A percentile compares a stretch with the other conserved stretches of the same genome.
These are phyloP conservation scores for Hydrolagus colliei DNA, from an alignment of 2,797 vertebrate species.

Conservation along the genomic window DNA sequence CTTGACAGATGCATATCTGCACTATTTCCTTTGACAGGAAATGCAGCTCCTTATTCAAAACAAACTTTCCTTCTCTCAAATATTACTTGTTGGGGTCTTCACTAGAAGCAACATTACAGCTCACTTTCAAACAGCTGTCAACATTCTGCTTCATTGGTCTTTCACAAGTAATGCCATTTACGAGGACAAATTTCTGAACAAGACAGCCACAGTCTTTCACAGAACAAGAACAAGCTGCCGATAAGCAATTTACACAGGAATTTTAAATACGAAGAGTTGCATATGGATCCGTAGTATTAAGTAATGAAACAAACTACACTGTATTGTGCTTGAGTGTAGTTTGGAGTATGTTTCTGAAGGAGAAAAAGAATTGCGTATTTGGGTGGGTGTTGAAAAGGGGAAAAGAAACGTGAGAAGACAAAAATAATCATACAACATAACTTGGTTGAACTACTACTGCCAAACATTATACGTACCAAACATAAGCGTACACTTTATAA, in stretches of 20 bases:
- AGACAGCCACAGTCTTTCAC: background rate
- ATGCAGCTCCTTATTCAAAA: background rate
- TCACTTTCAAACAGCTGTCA: background rate
- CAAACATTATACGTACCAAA: too few relatives aligned
- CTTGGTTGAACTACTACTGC: too few relatives aligned
- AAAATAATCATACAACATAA: too few relatives aligned
- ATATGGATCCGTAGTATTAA: background rate
- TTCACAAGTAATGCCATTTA: background rate
- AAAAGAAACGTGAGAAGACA: too few relatives aligned
- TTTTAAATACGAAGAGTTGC: background rate
- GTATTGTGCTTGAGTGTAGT: too few relatives aligned
- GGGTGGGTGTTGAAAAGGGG: too few relatives aligned
- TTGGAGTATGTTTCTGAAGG: too few relatives aligned
- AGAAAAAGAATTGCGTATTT: too few relatives aligned
- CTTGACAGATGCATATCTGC: background rate
- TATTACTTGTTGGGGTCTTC: background rate
- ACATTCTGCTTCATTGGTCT: background rate
- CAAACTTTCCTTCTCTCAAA: background rate
- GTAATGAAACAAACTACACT: background rate
- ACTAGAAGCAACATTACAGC: background rate
- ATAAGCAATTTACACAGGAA: background rate
- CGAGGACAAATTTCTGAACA: background rate
- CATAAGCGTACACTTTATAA: too few relatives aligned
- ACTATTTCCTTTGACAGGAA: background rate
- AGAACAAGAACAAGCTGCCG: background rate